phyloP scores from a whole-genome alignment of 2,113 vertebrate genomes.

The Irena cyanogastra region DNA sequence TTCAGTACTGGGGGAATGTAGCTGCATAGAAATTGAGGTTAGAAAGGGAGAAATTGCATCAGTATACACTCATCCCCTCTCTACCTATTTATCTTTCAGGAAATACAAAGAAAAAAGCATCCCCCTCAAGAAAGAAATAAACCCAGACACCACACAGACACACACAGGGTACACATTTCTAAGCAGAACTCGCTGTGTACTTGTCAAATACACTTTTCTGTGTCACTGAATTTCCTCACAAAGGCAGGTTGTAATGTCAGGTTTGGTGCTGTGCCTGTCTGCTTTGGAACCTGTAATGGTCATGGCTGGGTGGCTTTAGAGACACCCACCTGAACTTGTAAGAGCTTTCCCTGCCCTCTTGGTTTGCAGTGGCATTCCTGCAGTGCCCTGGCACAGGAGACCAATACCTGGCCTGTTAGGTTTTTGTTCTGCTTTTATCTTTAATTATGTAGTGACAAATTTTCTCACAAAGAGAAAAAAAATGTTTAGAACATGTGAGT shows the following conservation, averaged over 20 bases:
- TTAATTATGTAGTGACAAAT: not conserved
- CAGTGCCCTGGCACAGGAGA: not conserved
- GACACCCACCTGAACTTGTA: not conserved
- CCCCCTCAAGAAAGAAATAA: not conserved
- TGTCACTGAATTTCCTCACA: not conserved
- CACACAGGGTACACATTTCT: not conserved
- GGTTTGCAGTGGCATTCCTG: not conserved
- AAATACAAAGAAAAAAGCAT: not conserved
- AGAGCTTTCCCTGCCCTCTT: not conserved
- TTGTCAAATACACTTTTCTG: constrained; percentile 26
- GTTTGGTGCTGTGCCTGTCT: not conserved
- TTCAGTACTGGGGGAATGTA: not conserved
- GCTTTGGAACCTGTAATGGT: not conserved
- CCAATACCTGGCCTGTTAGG: not conserved
- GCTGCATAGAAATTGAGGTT: not conserved
- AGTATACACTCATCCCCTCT: not conserved
- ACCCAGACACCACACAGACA: not conserved
- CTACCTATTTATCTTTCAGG: not conserved
- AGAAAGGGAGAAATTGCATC: not conserved
- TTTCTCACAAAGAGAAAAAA: not conserved
- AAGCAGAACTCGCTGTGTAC: not conserved
- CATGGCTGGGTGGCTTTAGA: not conserved
- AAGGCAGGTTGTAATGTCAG: not conserved
- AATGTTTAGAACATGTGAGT: not conserved
- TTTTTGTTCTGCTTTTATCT: not conserved